Base-by-base conservation (phyloP, 1,140 invertebrate genomes). In the Lepidotrigona ventralis region DNA sequence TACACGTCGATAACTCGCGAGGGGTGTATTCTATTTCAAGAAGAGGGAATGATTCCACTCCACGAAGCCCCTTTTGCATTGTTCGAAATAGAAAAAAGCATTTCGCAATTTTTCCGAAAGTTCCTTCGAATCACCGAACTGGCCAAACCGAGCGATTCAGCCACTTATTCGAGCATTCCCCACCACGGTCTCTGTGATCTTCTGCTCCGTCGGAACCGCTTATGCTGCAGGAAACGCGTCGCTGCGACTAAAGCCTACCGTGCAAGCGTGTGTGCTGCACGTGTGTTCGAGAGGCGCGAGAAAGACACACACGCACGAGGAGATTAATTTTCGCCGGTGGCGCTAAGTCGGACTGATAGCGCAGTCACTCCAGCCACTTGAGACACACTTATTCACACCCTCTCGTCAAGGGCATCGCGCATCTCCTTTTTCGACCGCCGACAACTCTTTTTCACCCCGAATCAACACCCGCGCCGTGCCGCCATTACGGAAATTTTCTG, bases 321-420 rank as follows among this genome's bases (percentile, higher is more conserved):
- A 84, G 71, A 90, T 91, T 91, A 90, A 90, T 91, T 91, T 91
- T 88, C 86, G 85, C 80, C 76, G 78, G 72, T 73, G 71, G 46
- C 58, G 74, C 73, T 72, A 80, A 78, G 71, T 82, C 72, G 68
- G 72, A 89, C 81, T 86, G 86, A 91, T 91, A 90, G 85, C 75
- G 71, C 54, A 85, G 86, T 81, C 88, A 89, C 91, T 91, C 84
- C 87, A 87, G 86, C 84, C 89, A 91, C 91, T 92, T 70, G 91
- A 92, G 91, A 92, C 91, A 76, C 85, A 90, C 91, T 92, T 91
- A 92, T 92, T 92, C 91, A 87, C 91, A 90, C 91, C 89, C 88
- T 91, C 86, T 91, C 86, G 85, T 92, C 90, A 92, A 91, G 89
- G 83, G 80, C 75, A 86, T 83, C 87, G 33, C 19, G 66, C 71